Conservation (phyloP, 2,888 invertebrate genomes). For the Drosophila borealis region DNA sequence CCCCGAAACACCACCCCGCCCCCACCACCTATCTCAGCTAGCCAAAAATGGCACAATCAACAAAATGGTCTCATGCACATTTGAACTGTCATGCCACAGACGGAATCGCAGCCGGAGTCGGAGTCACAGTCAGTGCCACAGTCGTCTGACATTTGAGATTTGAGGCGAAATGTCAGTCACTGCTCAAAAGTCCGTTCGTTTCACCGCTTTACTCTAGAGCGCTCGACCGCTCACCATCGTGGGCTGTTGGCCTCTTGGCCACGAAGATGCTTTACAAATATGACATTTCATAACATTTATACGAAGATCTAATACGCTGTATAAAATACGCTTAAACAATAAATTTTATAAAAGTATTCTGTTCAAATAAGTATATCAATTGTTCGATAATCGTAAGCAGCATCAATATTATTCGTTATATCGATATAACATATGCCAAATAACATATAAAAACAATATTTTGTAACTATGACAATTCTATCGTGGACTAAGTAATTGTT, state of each 20-base stretch:
- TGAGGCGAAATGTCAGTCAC: conserved; percentile 79
- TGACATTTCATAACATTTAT: neutral
- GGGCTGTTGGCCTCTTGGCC: conserved; percentile 37
- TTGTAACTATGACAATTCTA: too few relatives aligned
- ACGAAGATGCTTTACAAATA: conserved; percentile 47
- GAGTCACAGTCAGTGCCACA: conserved; percentile 35
- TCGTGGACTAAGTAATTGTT: too few relatives aligned
- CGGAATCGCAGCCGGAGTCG: conserved; percentile 22
- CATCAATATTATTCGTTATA: too few relatives aligned
- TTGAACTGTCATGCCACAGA: conserved; percentile 74
- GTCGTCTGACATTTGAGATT: conserved; percentile 72
- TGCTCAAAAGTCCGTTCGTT: conserved; percentile 48
- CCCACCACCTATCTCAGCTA: neutral
- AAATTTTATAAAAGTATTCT: too few relatives aligned
- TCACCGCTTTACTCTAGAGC: conserved; percentile 59
- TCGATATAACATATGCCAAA: too few relatives aligned
- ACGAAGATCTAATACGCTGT: conserved; percentile 32
- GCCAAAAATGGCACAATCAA: conserved; percentile 65
- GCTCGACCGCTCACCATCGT: conserved; percentile 46
- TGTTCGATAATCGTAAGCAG: too few relatives aligned
- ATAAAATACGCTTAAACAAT: too few relatives aligned
- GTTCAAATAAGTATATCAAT: too few relatives aligned
- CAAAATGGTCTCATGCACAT: conserved; percentile 72
- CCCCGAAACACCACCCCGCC: neutral
- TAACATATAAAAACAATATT: too few relatives aligned